These are phyloP conservation scores for Myotis yumanensis DNA, from an alignment of 2,113 vertebrate genomes.

Conservation along the genomic window DNA sequence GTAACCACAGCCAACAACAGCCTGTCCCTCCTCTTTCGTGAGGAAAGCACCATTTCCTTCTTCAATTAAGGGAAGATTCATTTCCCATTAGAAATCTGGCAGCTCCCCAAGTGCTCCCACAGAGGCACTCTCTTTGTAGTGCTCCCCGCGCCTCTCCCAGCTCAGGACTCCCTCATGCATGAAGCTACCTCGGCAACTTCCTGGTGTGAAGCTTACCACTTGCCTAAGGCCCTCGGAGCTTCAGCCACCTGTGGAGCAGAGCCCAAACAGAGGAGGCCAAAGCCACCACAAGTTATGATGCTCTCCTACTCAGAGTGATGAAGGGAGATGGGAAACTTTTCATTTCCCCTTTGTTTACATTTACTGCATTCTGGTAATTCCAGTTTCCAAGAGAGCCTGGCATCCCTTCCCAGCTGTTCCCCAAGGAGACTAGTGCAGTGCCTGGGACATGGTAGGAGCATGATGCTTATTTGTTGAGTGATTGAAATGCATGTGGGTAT, in stretches of 20 bases:
- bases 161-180: background rate
- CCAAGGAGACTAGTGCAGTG: background rate
- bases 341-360: background rate
- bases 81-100: conserved; percentile 46
- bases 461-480: background rate
- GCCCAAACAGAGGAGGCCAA: background rate
- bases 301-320: background rate
- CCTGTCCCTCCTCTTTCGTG: background rate
- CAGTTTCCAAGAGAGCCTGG: background rate
- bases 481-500: background rate
- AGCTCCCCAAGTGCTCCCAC: background rate
- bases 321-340: background rate
- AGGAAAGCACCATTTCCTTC: conserved; percentile 48
- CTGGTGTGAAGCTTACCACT: background rate
- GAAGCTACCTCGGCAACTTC: background rate
- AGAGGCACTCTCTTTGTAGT: background rate
- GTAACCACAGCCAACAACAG: background rate
- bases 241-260: background rate
- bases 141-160: background rate
- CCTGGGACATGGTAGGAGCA: background rate
- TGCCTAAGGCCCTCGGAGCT: background rate
- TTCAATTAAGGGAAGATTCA: conserved; percentile 36
- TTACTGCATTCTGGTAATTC: background rate
- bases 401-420: background rate
- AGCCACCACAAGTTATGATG: background rate